Evolutionary conservation across 2,113 vertebrate species (phyloP).

Genomic region (Myanophis thanlyinensis): DNA sequence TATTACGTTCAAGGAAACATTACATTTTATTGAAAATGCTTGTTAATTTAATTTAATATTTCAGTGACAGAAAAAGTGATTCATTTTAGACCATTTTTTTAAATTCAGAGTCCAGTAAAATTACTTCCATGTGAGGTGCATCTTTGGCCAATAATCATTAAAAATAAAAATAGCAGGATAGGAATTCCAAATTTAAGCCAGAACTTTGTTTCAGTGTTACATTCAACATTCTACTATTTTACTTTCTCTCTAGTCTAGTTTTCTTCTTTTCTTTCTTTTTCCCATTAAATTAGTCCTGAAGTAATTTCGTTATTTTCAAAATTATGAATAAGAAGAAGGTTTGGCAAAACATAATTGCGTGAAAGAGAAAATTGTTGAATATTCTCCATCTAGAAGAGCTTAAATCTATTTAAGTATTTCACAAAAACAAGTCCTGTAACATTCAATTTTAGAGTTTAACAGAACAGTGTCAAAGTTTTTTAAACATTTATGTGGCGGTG

Average conservation of each 20-base stretch:
- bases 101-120: neutral
- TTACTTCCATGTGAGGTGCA: neutral
- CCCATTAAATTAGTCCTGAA: neutral
- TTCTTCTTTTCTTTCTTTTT: neutral
- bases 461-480: neutral
- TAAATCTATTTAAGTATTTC: neutral
- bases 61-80: neutral
- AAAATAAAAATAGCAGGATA: neutral
- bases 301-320: neutral
- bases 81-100: neutral
- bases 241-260: neutral
- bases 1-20: neutral
- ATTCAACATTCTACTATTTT: neutral
- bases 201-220: neutral
- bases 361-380: neutral
- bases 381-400: neutral
- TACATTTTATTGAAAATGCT: neutral
- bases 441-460: neutral
- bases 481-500: neutral
- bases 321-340: neutral
- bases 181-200: neutral
- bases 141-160: neutral
- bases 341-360: neutral
- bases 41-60: neutral
- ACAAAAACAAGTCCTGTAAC: neutral